These are phyloP conservation scores for Craniophora ligustri DNA, from an alignment of 2,888 invertebrate genomes.

Conservation along the genomic window DNA sequence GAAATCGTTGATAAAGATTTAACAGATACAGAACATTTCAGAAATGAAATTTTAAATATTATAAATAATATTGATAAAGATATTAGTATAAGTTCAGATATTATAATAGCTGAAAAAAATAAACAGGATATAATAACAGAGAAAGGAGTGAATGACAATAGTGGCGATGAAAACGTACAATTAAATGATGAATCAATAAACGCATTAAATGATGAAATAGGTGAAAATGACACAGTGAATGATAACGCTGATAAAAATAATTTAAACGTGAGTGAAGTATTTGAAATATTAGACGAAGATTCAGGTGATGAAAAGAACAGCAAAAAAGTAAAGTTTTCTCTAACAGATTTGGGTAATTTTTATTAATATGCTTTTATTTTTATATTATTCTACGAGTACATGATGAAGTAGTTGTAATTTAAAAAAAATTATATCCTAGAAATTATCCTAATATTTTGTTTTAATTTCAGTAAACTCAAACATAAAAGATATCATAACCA, in stretches of 20 bases:
- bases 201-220: not conserved
- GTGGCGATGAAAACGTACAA: not conserved
- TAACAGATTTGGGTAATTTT: constrained; percentile 72
- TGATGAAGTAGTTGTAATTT: not conserved
- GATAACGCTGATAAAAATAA: constrained; percentile 15
- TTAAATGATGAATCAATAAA: not conserved
- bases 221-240: not conserved
- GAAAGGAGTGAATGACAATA: not conserved
- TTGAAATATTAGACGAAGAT: constrained; percentile 53
- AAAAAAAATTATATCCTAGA: not conserved
- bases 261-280: constrained; percentile 50
- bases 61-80: constrained; percentile 19
- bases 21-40: constrained; percentile 32
- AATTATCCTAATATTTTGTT: not conserved
- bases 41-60: constrained; percentile 47
- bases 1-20: constrained; percentile 6
- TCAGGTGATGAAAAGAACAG: constrained; percentile 43
- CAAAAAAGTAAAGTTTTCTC: constrained; percentile 77
- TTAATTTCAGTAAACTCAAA: constrained; percentile 29
- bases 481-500: not conserved
- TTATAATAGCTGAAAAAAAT: not conserved
- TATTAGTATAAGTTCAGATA: not conserved
- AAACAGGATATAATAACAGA: constrained; percentile 1
- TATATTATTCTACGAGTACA: not conserved
- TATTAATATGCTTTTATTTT: constrained; percentile 49